Evolutionary conservation across 64 coral and sea anemone genomes (phyloP), one percentile per base, ranked within the genome.

Genomic region (Montipora sp.): DNA sequence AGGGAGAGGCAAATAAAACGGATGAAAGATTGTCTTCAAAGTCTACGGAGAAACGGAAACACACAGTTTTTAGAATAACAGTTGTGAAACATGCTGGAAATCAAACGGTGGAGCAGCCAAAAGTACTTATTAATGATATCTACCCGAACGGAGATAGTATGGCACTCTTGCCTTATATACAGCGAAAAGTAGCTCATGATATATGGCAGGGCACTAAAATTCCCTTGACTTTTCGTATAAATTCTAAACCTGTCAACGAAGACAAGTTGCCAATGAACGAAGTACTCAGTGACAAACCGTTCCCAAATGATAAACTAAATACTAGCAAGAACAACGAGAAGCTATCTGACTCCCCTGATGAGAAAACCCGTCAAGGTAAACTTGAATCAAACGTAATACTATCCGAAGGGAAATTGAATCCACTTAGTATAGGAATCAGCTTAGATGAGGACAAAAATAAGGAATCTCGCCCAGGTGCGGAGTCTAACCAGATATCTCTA

Each of bases 371-470:
- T 16, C 59, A 66, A 67, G 80, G 47, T 19, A 60, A 83, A 47
- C 24, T 58, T 27, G 27, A 83, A 46, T 47, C 80, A 14, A 83
- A 83, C 12, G 80, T 83, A 47, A 10, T 68, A 46, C 23, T 83
- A 24, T 36, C 36, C 1, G 59, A 67, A 9, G 7, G 27, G 3
- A 67, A 67, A 58, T 36, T 81, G 12, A 47, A 83, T 67, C 80
- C 80, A 66, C 3, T 83, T 47, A 83, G 59, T 45, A 83, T 83
- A 66, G 80, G 80, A 9, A 83, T 83, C 19, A 12, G 16, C 11
- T 14, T 83, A 6, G 80, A 83, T 83, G 80, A 67, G 16, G 59
- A 83, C 36, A 66, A 68, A 47, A 83, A 15, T 11, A 83, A 66
- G 14, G 36, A 83, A 7, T 1, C 23, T 44, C 2, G 43, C 19